phyloP scores from a whole-genome alignment of 2,113 vertebrate species.

The Morone chrysops region DNA sequence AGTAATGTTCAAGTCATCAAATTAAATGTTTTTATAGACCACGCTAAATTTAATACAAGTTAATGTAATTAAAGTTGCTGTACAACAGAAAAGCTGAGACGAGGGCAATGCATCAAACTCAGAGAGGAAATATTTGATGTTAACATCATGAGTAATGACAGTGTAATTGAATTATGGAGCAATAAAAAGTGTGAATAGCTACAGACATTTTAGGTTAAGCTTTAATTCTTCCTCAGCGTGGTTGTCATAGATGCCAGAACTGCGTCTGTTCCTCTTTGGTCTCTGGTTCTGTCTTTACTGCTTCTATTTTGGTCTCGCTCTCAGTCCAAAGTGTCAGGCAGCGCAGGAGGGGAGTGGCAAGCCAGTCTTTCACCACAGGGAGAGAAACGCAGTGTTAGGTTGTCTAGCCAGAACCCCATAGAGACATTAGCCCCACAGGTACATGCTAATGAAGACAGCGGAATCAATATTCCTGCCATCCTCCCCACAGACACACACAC shows the following conservation, averaged over 20 bases:
- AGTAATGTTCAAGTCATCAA: slow-evolving; percentile 15
- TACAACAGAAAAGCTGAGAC: background rate
- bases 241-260: slow-evolving; percentile 63
- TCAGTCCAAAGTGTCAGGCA: slow-evolving; percentile 75
- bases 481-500: slow-evolving; percentile 36
- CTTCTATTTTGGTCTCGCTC: slow-evolving; percentile 76
- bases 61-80: slow-evolving; percentile 35
- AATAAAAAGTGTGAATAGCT: slow-evolving; percentile 11
- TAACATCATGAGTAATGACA: slow-evolving; percentile 14
- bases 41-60: background rate
- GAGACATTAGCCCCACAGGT: slow-evolving; percentile 76
- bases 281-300: slow-evolving; percentile 60
- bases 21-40: slow-evolving; percentile 1
- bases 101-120: background rate
- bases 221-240: slow-evolving; percentile 39
- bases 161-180: slow-evolving; percentile 29
- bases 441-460: slow-evolving; percentile 72
- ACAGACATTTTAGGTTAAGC: slow-evolving; percentile 9
- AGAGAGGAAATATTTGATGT: slow-evolving; percentile 17
- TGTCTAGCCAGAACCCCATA: slow-evolving; percentile 69
- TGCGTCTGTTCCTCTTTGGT: slow-evolving; percentile 57
- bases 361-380: slow-evolving; percentile 64
- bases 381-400: slow-evolving; percentile 39
- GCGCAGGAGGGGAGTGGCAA: slow-evolving; percentile 65
- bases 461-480: slow-evolving; percentile 68